These are phyloP conservation scores for Sialis fuliginosa DNA, from an alignment of 2,888 invertebrate genomes.

Conservation along the genomic window DNA sequence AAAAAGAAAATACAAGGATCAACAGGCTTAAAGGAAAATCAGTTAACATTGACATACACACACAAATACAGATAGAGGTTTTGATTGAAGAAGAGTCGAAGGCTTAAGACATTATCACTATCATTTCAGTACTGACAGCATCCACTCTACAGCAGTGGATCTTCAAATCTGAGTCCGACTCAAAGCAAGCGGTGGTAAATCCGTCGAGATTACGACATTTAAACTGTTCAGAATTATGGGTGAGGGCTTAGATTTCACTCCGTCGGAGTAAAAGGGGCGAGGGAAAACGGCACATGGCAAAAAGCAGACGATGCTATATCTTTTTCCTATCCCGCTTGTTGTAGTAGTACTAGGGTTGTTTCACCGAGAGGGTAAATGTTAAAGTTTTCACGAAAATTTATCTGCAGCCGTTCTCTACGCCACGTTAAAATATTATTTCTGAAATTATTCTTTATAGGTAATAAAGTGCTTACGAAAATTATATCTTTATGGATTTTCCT, in stretches of 20 bases:
- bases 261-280: too few relatives aligned
- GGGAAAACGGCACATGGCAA: neutral
- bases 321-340: constrained; percentile 1
- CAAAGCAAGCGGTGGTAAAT: constrained; percentile 3
- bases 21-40: too few relatives aligned
- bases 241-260: too few relatives aligned
- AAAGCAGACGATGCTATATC: neutral
- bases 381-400: too few relatives aligned
- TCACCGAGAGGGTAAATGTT: neutral
- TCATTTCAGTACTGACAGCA: constrained; percentile 32
- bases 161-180: constrained; percentile 2
- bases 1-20: too few relatives aligned
- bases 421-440: too few relatives aligned
- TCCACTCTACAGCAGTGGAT: constrained; percentile 15
- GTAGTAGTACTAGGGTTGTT: neutral
- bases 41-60: too few relatives aligned
- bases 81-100: constrained; percentile 26
- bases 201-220: constrained; percentile 6
- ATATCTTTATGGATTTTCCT: too few relatives aligned
- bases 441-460: too few relatives aligned
- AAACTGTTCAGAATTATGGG: constrained; percentile 4
- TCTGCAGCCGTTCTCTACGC: too few relatives aligned
- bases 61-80: too few relatives aligned
- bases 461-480: too few relatives aligned
- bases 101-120: constrained; percentile 52